Evolutionary conservation across 2,113 vertebrate species (phyloP).

Genomic region (Pao palembangensis): DNA sequence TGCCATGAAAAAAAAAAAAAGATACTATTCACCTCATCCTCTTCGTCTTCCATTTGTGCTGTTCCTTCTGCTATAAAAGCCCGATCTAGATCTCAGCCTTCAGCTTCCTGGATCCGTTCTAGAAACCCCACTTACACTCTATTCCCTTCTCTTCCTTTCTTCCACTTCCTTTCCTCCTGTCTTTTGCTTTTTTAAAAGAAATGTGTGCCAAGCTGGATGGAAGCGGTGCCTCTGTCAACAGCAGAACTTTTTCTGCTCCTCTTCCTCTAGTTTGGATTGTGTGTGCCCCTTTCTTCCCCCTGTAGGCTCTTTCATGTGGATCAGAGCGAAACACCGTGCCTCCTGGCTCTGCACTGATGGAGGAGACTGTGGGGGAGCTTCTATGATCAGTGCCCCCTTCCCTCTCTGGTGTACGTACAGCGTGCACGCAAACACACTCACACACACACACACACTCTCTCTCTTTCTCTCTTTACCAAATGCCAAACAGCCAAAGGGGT

Average conservation of each 20-base stretch:
- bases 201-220: not conserved
- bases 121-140: not conserved
- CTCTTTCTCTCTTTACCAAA: slow-evolving; percentile 42
- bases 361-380: slow-evolving; percentile 14
- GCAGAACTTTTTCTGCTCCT: slow-evolving; percentile 1
- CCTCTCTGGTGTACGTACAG: not conserved
- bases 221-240: slow-evolving; percentile 10
- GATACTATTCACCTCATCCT: slow-evolving; percentile 60
- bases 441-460: not conserved
- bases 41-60: slow-evolving; percentile 58
- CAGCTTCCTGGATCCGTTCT: not conserved
- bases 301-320: slow-evolving; percentile 9
- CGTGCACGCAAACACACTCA: slow-evolving; percentile 14
- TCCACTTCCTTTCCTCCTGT: too few species aligned
- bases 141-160: too few species aligned
- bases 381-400: slow-evolving; percentile 10
- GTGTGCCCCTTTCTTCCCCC: slow-evolving; percentile 5
- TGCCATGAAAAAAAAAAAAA: slow-evolving; percentile 7
- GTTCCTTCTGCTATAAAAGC: slow-evolving; percentile 2
- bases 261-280: slow-evolving; percentile 5
- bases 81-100: slow-evolving; percentile 3
- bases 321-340: slow-evolving; percentile 10
- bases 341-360: slow-evolving; percentile 28
- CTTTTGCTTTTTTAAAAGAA: not conserved
- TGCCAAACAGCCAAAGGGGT: slow-evolving; percentile 58